A percentile compares a stretch with the other conserved stretches of the same genome.
phyloP scores from a whole-genome alignment of 2,888 invertebrate species.

The Heliconius erato region DNA sequence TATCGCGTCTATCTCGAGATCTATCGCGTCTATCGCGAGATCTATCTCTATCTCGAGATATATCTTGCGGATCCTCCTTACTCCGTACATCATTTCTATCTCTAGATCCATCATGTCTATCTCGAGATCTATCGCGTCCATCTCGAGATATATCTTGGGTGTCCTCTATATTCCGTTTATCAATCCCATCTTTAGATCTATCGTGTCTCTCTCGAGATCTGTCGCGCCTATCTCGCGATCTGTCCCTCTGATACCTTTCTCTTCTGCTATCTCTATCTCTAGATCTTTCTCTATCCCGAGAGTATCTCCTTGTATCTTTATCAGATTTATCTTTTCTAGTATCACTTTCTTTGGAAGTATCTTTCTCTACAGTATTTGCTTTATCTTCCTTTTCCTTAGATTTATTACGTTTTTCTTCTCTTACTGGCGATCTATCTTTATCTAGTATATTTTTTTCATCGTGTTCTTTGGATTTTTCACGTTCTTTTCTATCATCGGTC shows the following conservation, averaged over 20 bases:
- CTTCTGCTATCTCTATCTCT: constrained; percentile 35
- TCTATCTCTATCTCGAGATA: constrained; percentile 34
- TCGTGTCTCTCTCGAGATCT: constrained; percentile 52
- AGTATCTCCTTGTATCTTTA: constrained; percentile 22
- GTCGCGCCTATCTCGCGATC: constrained; percentile 31
- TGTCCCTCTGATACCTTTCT: constrained; percentile 24
- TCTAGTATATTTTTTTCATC: constrained; percentile 26
- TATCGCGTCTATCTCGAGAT: constrained; percentile 52
- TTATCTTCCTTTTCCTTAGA: not conserved
- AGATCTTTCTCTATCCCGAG: constrained; percentile 34
- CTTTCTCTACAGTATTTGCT: not conserved
- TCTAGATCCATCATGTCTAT: constrained; percentile 58
- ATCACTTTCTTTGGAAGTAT: constrained; percentile 7
- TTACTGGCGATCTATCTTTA: constrained; percentile 41
- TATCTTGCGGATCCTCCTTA: constrained; percentile 49
- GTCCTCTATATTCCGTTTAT: constrained; percentile 33
- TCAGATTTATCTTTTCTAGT: constrained; percentile 16
- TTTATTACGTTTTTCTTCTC: constrained; percentile 41
- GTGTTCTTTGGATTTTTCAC: constrained; percentile 42
- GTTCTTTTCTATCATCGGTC: constrained; percentile 42
- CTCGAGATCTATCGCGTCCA: constrained; percentile 30
- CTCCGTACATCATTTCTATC: constrained; percentile 58
- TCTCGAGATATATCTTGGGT: constrained; percentile 27
- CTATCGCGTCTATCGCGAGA: constrained; percentile 32
- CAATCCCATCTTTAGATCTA: constrained; percentile 62